These are phyloP conservation scores for Eupithecia insigniata DNA, from an alignment of 2,888 invertebrate species.

Conservation along the genomic window DNA sequence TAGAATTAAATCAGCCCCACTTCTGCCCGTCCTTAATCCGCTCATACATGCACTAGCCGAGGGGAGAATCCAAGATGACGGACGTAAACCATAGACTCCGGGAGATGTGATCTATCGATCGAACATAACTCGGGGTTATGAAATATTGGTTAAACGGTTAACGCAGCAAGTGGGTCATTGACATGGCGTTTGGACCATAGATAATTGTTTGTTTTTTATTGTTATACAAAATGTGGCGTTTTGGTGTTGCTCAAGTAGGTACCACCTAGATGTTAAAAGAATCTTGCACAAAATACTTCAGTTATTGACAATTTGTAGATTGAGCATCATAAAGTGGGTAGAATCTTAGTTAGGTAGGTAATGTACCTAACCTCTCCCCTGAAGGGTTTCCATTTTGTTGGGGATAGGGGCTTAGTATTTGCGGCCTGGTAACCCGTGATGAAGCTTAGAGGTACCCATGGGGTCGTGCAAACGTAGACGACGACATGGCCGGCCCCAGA, in stretches of 20 bases:
- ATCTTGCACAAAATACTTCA: background rate
- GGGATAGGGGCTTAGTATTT: too few species aligned
- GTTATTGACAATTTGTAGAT: background rate
- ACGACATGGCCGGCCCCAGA: too few species aligned
- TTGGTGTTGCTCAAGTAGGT: background rate
- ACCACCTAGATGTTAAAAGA: background rate
- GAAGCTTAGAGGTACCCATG: too few species aligned
- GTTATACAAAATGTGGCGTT: background rate
- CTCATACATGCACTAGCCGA: slow-evolving; percentile 19
- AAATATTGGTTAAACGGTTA: slow-evolving; percentile 35
- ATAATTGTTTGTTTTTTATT: slow-evolving; percentile 1
- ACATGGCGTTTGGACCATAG: slow-evolving; percentile 18
- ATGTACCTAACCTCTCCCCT: too few species aligned
- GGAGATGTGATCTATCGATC: slow-evolving; percentile 43
- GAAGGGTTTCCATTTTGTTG: too few species aligned
- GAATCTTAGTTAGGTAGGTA: too few species aligned
- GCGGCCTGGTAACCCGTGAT: too few species aligned
- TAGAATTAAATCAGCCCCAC: background rate
- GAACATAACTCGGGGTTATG: slow-evolving; percentile 32
- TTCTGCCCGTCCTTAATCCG: slow-evolving; percentile 13
- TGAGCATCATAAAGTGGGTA: too few species aligned
- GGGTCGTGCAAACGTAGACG: too few species aligned
- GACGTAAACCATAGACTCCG: slow-evolving; percentile 30
- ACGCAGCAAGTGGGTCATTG: slow-evolving; percentile 33
- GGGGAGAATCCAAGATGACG: slow-evolving; percentile 33